phyloP scores from a whole-genome alignment of 2,888 invertebrate species.

The Ectemnius continuus region DNA sequence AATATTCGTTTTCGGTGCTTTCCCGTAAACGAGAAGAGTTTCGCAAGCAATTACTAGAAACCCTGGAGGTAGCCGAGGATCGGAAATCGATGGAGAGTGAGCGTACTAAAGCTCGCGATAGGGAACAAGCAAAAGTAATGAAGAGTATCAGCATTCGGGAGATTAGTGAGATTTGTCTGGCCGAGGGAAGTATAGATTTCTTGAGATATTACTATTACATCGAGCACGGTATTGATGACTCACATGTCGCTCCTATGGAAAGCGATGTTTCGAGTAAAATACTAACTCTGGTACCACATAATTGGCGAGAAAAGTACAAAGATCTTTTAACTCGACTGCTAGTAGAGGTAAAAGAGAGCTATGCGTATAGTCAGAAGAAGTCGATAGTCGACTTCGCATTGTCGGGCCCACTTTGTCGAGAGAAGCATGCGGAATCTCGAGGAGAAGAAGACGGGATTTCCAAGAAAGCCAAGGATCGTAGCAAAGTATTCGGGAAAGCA shows the following conservation, averaged over 20 bases:
- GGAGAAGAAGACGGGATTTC: not conserved
- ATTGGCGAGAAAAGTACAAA: constrained; percentile 82
- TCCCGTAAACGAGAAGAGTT: constrained; percentile 31
- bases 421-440: too few species aligned
- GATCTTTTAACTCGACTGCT: constrained; percentile 82
- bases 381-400: constrained; percentile 95
- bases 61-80: constrained; percentile 6
- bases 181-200: constrained; percentile 83
- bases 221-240: constrained; percentile 93
- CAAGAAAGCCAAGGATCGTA: not conserved
- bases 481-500: too few species aligned
- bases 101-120: not conserved
- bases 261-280: constrained; percentile 84
- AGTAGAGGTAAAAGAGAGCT: constrained; percentile 91
- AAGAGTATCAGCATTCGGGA: constrained; percentile 76
- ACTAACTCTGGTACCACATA: constrained; percentile 82
- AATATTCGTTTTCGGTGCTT: constrained; percentile 22
- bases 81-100: not conserved
- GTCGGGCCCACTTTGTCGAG: constrained; percentile 81
- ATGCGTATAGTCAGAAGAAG: constrained; percentile 92
- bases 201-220: constrained; percentile 94
- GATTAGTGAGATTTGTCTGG: constrained; percentile 37
- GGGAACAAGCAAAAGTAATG: constrained; percentile 73
- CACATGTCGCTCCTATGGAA: constrained; percentile 92
- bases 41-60: constrained; percentile 33